Conservation (phyloP, 2,888 invertebrate genomes). For the Thymelicus sylvestris region DNA sequence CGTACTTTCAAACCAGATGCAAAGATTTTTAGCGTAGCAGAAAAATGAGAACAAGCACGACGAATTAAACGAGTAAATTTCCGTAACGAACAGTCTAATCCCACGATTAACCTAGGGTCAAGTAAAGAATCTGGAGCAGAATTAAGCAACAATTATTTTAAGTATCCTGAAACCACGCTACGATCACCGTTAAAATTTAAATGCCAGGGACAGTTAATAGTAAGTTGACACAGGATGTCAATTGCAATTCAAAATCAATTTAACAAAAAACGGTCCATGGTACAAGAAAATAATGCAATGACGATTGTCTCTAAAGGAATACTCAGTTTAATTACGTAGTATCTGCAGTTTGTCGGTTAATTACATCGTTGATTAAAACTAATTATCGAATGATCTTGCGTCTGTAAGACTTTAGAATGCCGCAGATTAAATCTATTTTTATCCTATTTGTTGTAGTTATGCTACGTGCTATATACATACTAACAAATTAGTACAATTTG, state of each 20-base stretch:
- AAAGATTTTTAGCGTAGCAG: too few species aligned
- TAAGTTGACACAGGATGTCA: not conserved
- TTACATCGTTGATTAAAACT: slow-evolving; percentile 1
- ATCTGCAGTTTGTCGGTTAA: not conserved
- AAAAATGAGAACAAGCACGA: not conserved
- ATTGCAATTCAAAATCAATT: not conserved
- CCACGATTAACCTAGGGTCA: slow-evolving; percentile 10
- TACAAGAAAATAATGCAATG: not conserved
- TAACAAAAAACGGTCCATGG: not conserved
- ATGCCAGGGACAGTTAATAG: not conserved
- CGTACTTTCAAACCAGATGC: too few species aligned
- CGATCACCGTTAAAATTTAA: not conserved
- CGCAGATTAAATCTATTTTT: not conserved
- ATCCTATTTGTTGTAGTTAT: not conserved
- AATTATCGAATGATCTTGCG: not conserved
- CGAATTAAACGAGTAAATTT: not conserved
- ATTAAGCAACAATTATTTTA: slow-evolving; percentile 2
- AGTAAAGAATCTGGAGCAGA: slow-evolving; percentile 7
- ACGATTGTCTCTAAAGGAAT: not conserved
- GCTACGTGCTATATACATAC: too few species aligned
- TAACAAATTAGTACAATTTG: too few species aligned
- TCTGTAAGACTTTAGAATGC: not conserved
- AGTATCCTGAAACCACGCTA: not conserved
- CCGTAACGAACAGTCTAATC: slow-evolving; percentile 3
- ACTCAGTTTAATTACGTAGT: not conserved